Evolutionary conservation across 2,113 vertebrate genomes (phyloP), one percentile per base, ranked within the genome.

Genomic region (Pelobates fuscus): DNA sequence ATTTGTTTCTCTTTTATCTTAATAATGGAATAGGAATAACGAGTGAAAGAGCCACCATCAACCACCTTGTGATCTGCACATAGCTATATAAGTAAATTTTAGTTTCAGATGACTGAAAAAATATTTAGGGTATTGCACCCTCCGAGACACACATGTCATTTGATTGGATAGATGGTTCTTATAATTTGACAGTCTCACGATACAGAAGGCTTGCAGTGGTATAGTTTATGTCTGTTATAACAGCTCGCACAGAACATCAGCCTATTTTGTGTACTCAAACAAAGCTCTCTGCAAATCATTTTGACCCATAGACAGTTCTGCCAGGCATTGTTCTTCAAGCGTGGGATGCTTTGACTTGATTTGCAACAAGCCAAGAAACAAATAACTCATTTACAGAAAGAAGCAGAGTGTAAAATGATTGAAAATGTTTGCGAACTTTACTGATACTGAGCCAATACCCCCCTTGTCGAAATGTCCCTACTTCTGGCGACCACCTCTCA

Each of bases 361-460:
- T 79, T 80, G 69, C 77, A 79, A 73, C 29, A 80, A 76, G 20
- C 23, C 76, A 76, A 79, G 80, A 82, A 82, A 21, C 60, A 85
- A 85, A 81, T 76, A 81, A 81, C 65, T 43, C 70, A 80, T 81
- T 84, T 78, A 84, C 74, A 77, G 62, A 65, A 78, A 80, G 81
- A 83, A 85, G 30, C 63, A 79, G 73, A 79, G 71, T 81, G 67
- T 81, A 81, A 80, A 80, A 81, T 59, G 14, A 26, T 82, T 77
- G 20, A 17, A 81, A 83, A 79, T 44, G 43, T 27, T 57, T 78
- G 59, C 20, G 70, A 82, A 81, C 37, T 78, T 62, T 23, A 61
- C 61, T 76, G 60, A 79, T 37, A 54, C 81, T 30, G 26, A 78
- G 71, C 67, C 6, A 5, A 57, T 26, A 65, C 0, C 0, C 72